A percentile compares a stretch with the other conserved stretches of the same genome.
phyloP scores from a whole-genome alignment of 2,797 vertebrate genomes.

The Notoglanidium macrostoma region DNA sequence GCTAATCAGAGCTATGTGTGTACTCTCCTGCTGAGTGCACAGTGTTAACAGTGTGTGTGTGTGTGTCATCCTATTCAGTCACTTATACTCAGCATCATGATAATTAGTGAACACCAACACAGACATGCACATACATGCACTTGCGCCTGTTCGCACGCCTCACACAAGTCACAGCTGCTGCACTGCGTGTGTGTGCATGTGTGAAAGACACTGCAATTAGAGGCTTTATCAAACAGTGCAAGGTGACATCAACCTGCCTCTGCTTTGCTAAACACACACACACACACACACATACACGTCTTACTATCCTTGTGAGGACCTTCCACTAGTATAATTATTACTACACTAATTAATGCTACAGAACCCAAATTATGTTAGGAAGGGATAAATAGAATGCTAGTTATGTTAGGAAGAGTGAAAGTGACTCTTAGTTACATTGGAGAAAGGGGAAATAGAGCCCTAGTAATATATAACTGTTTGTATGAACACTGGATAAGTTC shows the following conservation, averaged over 20 bases:
- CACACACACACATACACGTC: neutral
- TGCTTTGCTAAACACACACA: neutral
- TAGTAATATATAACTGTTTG: neutral
- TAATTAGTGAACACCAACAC: conserved; percentile 26
- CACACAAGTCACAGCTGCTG: conserved; percentile 27
- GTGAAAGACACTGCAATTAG: conserved; percentile 31
- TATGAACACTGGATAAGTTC: neutral
- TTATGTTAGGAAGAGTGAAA: neutral
- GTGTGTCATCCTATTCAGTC: neutral
- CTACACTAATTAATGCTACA: neutral
- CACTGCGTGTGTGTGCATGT: conserved; percentile 9
- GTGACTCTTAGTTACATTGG: neutral
- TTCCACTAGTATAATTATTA: neutral
- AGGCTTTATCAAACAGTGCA: conserved; percentile 21
- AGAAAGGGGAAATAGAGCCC: neutral
- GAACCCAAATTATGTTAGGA: neutral
- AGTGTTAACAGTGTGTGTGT: neutral
- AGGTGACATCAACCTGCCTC: conserved; percentile 41
- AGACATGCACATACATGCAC: neutral
- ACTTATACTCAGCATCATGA: conserved; percentile 11
- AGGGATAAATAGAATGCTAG: neutral
- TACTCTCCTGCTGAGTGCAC: neutral
- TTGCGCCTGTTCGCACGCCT: neutral
- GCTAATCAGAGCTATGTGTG: conserved; percentile 42
- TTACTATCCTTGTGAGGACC: neutral